A percentile compares a stretch with the other conserved stretches of the same genome.
Evolutionary conservation across 2,797 vertebrate species (phyloP).

Genomic region (Oceanodroma leucorhoa): DNA sequence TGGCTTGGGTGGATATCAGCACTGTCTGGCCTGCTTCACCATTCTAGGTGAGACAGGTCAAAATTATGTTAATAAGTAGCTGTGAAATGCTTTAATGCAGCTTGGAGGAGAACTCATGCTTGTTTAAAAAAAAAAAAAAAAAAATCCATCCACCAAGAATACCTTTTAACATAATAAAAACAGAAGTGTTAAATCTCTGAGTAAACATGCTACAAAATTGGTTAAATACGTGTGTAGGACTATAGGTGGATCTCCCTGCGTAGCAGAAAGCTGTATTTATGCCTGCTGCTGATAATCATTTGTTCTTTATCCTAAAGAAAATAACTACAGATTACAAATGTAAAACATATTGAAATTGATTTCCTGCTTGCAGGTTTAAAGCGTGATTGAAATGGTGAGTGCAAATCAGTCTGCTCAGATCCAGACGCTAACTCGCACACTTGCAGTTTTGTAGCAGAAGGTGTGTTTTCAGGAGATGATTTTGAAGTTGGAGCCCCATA

Average conservation of each 20-base stretch:
- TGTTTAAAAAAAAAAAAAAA: background rate
- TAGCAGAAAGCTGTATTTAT: background rate
- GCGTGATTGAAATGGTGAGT: background rate
- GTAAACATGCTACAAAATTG: background rate
- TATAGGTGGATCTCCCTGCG: background rate
- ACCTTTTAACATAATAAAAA: background rate
- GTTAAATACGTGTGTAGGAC: background rate
- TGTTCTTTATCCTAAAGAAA: background rate
- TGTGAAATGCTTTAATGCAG: background rate
- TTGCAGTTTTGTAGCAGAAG: background rate
- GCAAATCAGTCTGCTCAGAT: too few relatives aligned
- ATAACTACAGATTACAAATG: background rate
- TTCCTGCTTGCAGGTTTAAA: background rate
- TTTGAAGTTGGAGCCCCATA: background rate
- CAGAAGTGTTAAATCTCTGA: background rate
- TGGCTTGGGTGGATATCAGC: background rate
- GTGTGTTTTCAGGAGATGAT: background rate
- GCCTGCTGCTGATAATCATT: background rate
- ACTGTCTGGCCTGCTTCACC: background rate
- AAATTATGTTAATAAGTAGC: too few relatives aligned
- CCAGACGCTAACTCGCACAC: rapidly evolving
- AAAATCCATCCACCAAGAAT: background rate
- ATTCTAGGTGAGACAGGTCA: background rate
- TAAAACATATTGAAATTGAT: background rate
- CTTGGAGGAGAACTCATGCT: background rate